These are phyloP conservation scores for Sitodiplosis mosellana DNA, from an alignment of 1,140 invertebrate genomes.

Conservation along the genomic window DNA sequence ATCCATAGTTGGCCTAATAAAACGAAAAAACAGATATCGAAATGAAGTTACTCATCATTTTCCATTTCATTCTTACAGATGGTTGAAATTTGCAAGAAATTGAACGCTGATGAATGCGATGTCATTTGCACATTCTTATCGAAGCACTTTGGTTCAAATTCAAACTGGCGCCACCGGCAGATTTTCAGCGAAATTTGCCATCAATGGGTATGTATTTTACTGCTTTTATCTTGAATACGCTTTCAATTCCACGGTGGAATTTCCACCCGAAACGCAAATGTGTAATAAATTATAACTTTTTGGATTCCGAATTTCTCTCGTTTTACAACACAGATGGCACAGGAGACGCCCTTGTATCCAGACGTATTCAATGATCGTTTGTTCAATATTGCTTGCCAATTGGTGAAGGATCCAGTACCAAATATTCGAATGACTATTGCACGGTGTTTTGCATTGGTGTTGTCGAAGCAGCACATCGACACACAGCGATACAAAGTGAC, in stretches of 20 bases:
- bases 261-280: neutral
- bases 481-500: neutral
- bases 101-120: neutral
- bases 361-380: neutral
- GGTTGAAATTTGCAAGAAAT: neutral
- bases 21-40: too few relatives aligned
- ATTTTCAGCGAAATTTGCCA: neutral
- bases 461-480: neutral
- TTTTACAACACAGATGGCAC: neutral
- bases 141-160: neutral
- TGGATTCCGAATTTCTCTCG: too few relatives aligned
- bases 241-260: neutral
- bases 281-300: neutral
- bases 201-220: neutral
- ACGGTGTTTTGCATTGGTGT: neutral
- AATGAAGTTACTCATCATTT: too few relatives aligned
- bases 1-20: too few relatives aligned
- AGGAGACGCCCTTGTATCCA: neutral
- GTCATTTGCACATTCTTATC: neutral
- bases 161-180: slow-evolving; percentile 1
- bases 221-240: neutral
- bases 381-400: neutral
- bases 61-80: neutral
- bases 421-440: slow-evolving; percentile 2
- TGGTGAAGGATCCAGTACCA: slow-evolving; percentile 1